Evolutionary conservation across 2,888 invertebrate genomes (phyloP).

Genomic region (Drosophila quinaria): DNA sequence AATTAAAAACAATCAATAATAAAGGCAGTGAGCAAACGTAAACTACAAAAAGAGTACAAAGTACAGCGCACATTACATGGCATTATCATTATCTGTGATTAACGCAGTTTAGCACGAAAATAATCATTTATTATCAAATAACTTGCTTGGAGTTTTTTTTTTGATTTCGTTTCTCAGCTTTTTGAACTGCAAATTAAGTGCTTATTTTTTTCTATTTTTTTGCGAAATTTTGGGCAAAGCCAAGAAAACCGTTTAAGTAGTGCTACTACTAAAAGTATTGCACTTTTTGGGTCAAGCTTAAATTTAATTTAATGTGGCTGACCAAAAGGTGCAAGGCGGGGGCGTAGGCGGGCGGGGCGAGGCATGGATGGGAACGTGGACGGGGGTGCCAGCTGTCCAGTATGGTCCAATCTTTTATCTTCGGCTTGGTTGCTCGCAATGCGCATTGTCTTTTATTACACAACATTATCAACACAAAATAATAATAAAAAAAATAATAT

Average conservation of each 20-base stretch:
- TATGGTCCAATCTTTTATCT: slow-evolving; percentile 49
- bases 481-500: slow-evolving; percentile 64
- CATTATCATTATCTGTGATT: slow-evolving; percentile 75
- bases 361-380: background rate
- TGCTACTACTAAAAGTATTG: slow-evolving; percentile 11
- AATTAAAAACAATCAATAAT: slow-evolving; percentile 80
- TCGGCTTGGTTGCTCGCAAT: slow-evolving; percentile 17
- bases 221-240: slow-evolving; percentile 53
- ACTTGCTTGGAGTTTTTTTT: slow-evolving; percentile 29
- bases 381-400: slow-evolving; percentile 23
- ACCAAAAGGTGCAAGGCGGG: slow-evolving; percentile 37
- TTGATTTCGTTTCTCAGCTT: slow-evolving; percentile 15
- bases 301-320: slow-evolving; percentile 69
- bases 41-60: slow-evolving; percentile 8
- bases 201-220: slow-evolving; percentile 55
- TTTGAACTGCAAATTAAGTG: slow-evolving; percentile 71
- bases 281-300: slow-evolving; percentile 76
- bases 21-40: slow-evolving; percentile 34
- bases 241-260: slow-evolving; percentile 47
- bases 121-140: slow-evolving; percentile 78
- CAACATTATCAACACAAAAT: slow-evolving; percentile 68
- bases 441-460: slow-evolving; percentile 76
- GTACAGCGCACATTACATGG: slow-evolving; percentile 32
- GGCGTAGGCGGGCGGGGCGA: slow-evolving; percentile 42
- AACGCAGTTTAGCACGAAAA: slow-evolving; percentile 78